Percentiles rank a stretch among this genome's conserved stretches.
Evolutionary conservation across 2,888 invertebrate genomes (phyloP).

Genomic region (Halictus quadricinctus): DNA sequence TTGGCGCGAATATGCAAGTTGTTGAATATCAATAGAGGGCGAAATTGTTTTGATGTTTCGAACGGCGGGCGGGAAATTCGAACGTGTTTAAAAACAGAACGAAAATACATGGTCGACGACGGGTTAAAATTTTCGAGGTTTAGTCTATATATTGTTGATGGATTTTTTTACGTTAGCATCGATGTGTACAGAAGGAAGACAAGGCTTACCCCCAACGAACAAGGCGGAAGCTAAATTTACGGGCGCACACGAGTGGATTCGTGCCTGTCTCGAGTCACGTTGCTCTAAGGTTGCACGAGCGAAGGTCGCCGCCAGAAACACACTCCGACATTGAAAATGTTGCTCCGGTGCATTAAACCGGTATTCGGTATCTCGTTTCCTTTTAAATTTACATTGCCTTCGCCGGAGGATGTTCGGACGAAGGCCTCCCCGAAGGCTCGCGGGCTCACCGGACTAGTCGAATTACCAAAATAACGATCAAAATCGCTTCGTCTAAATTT

Average conservation of each 20-base stretch:
- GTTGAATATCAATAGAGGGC: neutral
- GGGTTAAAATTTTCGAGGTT: neutral
- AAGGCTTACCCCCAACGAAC: constrained; percentile 3
- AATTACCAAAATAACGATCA: constrained; percentile 43
- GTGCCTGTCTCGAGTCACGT: constrained; percentile 24
- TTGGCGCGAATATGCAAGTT: neutral
- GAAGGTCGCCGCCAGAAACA: constrained; percentile 44
- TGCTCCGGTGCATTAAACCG: constrained; percentile 40
- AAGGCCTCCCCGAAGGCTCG: constrained; percentile 21
- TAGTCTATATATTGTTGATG: neutral
- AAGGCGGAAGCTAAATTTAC: constrained; percentile 30
- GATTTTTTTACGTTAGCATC: neutral
- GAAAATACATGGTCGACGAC: neutral
- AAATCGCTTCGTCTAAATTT: constrained; percentile 40
- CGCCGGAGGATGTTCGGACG: constrained; percentile 1
- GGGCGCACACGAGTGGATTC: neutral
- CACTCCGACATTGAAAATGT: constrained; percentile 47
- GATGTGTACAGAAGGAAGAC: neutral
- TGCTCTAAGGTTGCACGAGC: constrained; percentile 36
- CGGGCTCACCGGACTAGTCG: neutral
- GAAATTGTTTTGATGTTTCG: neutral
- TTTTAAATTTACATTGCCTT: constrained; percentile 45
- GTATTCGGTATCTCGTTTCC: constrained; percentile 34
- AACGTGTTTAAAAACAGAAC: neutral
- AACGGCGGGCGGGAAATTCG: neutral